phyloP scores from a whole-genome alignment of 2,888 invertebrate genomes.

The Cartodere bifasciata region DNA sequence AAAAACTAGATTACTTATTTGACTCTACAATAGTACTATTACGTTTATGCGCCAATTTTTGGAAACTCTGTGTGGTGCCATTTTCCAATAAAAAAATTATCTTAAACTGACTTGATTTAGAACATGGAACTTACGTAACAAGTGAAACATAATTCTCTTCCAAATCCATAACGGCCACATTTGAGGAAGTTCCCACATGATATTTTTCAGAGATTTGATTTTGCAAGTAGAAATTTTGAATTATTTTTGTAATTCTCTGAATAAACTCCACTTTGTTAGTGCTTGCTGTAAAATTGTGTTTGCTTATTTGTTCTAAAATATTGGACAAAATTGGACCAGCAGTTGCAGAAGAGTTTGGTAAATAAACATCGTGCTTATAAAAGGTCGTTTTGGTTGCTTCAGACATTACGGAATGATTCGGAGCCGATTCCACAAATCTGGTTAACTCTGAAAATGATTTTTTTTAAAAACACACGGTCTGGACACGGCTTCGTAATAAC shows the following conservation, averaged over 20 bases:
- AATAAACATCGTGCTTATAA: constrained; percentile 27
- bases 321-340: constrained; percentile 26
- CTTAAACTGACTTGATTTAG: no score
- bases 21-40: no score
- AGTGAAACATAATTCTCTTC: constrained; percentile 54
- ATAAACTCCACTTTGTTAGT: constrained; percentile 21
- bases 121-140: constrained; percentile 45
- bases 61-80: no score
- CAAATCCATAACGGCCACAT: constrained; percentile 51
- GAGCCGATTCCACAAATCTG: constrained; percentile 25
- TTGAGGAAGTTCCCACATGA: constrained; percentile 39
- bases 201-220: constrained; percentile 24
- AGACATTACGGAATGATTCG: no score
- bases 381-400: constrained; percentile 25
- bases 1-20: no score
- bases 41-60: no score
- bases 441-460: constrained; percentile 31
- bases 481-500: no score
- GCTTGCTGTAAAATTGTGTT: constrained; percentile 24
- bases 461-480: no score
- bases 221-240: constrained; percentile 23
- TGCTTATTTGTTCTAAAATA: constrained; percentile 26
- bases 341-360: constrained; percentile 26
- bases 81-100: no score
- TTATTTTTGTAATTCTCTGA: constrained; percentile 25